Evolutionary conservation across 2,888 invertebrate genomes (phyloP), one percentile per base, ranked within the genome.

Genomic region (Sphaeridia pumilis): DNA sequence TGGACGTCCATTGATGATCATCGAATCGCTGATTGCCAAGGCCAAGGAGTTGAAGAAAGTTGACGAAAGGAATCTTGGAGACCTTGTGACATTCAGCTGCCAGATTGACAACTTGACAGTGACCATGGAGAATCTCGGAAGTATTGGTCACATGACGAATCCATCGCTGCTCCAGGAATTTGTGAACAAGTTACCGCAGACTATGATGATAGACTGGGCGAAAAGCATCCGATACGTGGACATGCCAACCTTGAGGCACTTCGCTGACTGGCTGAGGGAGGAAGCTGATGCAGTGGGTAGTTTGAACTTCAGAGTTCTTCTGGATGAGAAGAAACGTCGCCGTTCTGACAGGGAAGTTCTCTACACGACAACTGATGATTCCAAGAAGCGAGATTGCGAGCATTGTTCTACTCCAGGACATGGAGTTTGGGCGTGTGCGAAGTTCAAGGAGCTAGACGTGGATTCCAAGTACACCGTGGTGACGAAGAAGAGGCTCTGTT

Each of bases 401-500:
- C 20, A 17, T 17, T 38, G 38, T 17, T 14, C 7, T 17, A 17
- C 17, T 5, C 17, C 12, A 5, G 38, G 38, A 5, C 38, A 38
- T 17, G 4, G 20, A 5, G 12, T 38, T 7, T 5, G 5, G 38
- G 20, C 7, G 17, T 38, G 38, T 20, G 20, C 12, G 38, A 38
- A 38, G 20, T 38, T 38, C 20, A 5, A 38, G 17, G 20, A 38
- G 17, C 17, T 5, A 14, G 20, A 14, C 4, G 38, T 38, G 5
- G 38, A 38, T 17, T 17, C 12, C 12, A 14, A 20, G 12, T 38
- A 20, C 17, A 38, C 5, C 5, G 12, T 38, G 17, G 20, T 38
- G 17, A 5, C 5, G 7, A 20, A 38, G 17, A 38, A 38, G 12
- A 38, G 20, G 38, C 12, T 38, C 17, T 59, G 57, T 34, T 57